These are phyloP conservation scores for Teinopalpus imperialis DNA, from an alignment of 2,888 invertebrate genomes.

Conservation along the genomic window DNA sequence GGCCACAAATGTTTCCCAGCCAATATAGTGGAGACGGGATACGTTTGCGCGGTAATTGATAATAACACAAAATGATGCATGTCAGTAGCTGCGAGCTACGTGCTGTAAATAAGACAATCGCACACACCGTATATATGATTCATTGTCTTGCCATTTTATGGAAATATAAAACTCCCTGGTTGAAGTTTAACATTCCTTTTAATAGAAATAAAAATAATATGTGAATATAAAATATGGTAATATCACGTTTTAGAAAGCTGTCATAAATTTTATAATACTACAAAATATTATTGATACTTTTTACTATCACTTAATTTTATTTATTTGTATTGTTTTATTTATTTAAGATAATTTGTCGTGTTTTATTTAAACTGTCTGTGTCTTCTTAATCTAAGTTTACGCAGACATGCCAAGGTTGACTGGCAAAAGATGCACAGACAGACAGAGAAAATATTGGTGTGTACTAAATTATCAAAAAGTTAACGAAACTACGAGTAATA, in stretches of 20 bases:
- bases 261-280: slow-evolving; percentile 21
- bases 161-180: slow-evolving; percentile 22
- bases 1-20: slow-evolving; percentile 49
- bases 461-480: no score
- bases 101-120: slow-evolving; percentile 54
- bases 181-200: slow-evolving; percentile 7
- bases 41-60: slow-evolving; percentile 68
- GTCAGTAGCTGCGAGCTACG: slow-evolving; percentile 73
- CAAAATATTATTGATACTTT: slow-evolving; percentile 6
- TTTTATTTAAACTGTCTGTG: no score
- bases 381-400: no score
- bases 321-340: no score
- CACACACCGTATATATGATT: slow-evolving; percentile 43
- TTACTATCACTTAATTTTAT: no score
- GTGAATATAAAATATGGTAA: slow-evolving; percentile 9
- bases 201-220: slow-evolving; percentile 8
- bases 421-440: no score
- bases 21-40: slow-evolving; percentile 48
- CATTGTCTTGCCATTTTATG: slow-evolving; percentile 39
- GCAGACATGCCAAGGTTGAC: no score
- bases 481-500: no score
- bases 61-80: slow-evolving; percentile 77
- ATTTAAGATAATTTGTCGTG: no score
- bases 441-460: no score
- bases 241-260: not conserved